Evolutionary conservation across 2,888 invertebrate species (phyloP), one percentile per base, ranked within the genome.

Genomic region (Drosophila putrida): DNA sequence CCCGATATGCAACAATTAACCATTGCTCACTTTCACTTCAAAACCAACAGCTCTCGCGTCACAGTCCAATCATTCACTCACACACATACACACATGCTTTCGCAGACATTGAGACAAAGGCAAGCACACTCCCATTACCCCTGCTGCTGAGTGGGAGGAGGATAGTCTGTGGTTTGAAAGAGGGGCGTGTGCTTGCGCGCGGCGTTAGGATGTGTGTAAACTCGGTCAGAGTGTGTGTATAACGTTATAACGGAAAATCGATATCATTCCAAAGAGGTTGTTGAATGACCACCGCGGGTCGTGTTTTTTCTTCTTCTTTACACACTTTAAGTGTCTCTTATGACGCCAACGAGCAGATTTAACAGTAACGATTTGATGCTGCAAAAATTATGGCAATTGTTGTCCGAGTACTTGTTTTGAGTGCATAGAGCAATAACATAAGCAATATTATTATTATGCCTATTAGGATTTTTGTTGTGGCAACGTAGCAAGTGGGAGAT

Each of bases 161-260:
- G 47, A 46, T 47, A 33, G 39, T 60, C 31, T 58, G 54, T 60
- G 41, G 54, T 44, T 59, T 63, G 13, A 33, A 9, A 61, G 76
- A 61, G 66, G 64, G 80, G 78, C 77, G 90, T 75, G 77, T 77
- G 71, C 77, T 69, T 65, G 63, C 61, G 60, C 84, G 87, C 84
- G 59, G 41, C 54, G 62, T 80, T 66, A 61, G 20, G 20, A 20
- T 70, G 59, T 68, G 63, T 71, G 66, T 65, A 59, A 89, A 85
- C 66, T 86, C 85, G 90, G 90, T 90, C 90, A 86, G 69, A 75
- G 82, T 80, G 86, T 88, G 80, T 90, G 90, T 88, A 90, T 88
- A 88, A 88, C 90, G 79, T 80, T 75, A 72, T 79, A 87, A 82
- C 75, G 88, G 90, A 90, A 90, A 87, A 87, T 87, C 86, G 87